A percentile compares a stretch with the other conserved stretches of the same genome.
Conservation (phyloP, 2,797 vertebrate genomes). For the Macrochelys suwanniensis region DNA sequence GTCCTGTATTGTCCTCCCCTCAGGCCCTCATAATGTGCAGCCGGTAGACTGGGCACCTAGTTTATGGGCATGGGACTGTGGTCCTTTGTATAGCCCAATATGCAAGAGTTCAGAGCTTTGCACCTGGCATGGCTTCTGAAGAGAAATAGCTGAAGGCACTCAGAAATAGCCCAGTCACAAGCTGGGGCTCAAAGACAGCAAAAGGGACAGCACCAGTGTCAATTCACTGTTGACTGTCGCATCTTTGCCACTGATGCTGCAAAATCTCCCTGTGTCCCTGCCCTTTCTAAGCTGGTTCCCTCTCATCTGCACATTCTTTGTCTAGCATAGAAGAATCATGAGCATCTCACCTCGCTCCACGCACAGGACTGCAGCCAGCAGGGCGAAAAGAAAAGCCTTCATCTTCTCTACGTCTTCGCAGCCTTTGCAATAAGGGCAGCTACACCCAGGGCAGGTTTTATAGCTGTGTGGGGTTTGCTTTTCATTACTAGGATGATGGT, state of each 20-base stretch:
- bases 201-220: background rate
- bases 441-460: conserved; percentile 37
- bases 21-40: background rate
- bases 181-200: background rate
- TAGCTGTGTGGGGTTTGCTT: background rate
- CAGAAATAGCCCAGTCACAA: background rate
- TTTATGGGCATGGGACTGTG: background rate
- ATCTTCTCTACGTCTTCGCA: conserved; percentile 31
- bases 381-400: conserved; percentile 62
- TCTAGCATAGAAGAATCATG: background rate
- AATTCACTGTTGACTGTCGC: background rate
- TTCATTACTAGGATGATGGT: conserved; percentile 26
- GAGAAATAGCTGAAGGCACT: background rate
- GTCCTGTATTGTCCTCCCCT: background rate
- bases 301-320: background rate
- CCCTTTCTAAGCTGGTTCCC: background rate
- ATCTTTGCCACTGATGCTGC: background rate
- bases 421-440: background rate
- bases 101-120: background rate
- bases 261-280: background rate
- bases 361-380: conserved; percentile 62
- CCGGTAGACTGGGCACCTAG: background rate
- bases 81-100: background rate
- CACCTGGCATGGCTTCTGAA: background rate
- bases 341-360: conserved; percentile 60